phyloP scores from a whole-genome alignment of 1,140 invertebrate species.

The Tribolium madens region DNA sequence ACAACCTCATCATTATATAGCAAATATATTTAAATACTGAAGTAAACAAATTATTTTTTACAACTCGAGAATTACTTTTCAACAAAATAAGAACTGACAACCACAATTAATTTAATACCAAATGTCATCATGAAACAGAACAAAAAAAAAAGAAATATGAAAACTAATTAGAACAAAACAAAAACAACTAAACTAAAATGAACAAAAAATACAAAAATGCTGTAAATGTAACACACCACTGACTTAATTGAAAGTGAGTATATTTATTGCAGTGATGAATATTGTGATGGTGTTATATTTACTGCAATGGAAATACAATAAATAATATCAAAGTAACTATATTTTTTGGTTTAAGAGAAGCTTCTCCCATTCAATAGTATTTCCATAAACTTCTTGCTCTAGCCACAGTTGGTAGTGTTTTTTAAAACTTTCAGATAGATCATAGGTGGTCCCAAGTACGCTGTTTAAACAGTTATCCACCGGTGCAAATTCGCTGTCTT shows the following conservation, averaged over 20 bases:
- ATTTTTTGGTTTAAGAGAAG: constrained; percentile 62
- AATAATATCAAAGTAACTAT: constrained; percentile 1
- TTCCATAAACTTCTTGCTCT: constrained; percentile 95
- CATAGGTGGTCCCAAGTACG: constrained; percentile 82
- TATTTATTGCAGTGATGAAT: constrained; percentile 3
- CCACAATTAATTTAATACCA: neutral
- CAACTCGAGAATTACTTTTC: neutral
- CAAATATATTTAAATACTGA: constrained; percentile 37
- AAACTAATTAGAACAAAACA: neutral
- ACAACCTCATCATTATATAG: constrained; percentile 10
- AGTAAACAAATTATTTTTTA: constrained; percentile 23
- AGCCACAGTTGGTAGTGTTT: constrained; percentile 97
- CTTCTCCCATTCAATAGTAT: constrained; percentile 82
- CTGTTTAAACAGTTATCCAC: constrained; percentile 88
- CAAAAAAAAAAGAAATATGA: neutral
- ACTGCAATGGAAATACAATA: neutral
- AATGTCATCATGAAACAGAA: neutral
- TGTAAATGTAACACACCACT: constrained; percentile 8
- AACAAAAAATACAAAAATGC: neutral
- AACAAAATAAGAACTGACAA: neutral
- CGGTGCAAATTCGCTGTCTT: constrained; percentile 82
- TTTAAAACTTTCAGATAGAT: constrained; percentile 96
- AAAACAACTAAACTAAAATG: neutral
- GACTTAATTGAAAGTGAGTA: neutral
- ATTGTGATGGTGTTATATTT: neutral